Percentiles rank a stretch among this genome's conserved stretches.
Conservation (phyloP, 2,797 vertebrate genomes). For the Tangara arthus region DNA sequence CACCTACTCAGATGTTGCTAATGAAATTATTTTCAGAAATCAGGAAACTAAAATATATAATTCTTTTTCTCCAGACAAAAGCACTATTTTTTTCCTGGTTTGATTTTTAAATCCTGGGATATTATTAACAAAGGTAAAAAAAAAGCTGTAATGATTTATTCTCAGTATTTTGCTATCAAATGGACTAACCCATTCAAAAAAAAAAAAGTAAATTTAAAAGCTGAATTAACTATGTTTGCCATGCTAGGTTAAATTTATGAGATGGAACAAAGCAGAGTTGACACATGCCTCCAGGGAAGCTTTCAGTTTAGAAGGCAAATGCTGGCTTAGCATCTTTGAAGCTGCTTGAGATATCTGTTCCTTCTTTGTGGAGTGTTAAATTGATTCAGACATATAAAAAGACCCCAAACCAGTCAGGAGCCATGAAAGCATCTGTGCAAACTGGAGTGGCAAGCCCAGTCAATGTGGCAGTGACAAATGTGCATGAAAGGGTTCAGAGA, state of each 20-base stretch:
- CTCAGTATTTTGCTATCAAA: background rate
- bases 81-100: background rate
- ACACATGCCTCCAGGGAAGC: background rate
- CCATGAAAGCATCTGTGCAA: constrained; percentile 15
- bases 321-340: constrained; percentile 9
- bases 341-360: constrained; percentile 40
- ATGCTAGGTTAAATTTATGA: constrained; percentile 42
- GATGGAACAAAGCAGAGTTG: constrained; percentile 52
- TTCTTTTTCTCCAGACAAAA: background rate
- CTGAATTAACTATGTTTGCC: constrained; percentile 38
- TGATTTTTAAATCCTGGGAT: background rate
- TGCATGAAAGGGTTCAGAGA: background rate
- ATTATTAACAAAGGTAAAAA: background rate
- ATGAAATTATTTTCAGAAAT: background rate
- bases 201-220: constrained; percentile 8
- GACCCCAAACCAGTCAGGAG: background rate
- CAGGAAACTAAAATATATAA: background rate
- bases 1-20: background rate
- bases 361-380: constrained; percentile 24
- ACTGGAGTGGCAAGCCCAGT: background rate
- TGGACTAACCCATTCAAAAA: background rate
- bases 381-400: constrained; percentile 18
- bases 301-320: constrained; percentile 20
- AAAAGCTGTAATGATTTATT: background rate
- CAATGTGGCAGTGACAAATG: background rate